phyloP scores from a whole-genome alignment of 2,113 vertebrate genomes.

The Cryptotis parvus region DNA sequence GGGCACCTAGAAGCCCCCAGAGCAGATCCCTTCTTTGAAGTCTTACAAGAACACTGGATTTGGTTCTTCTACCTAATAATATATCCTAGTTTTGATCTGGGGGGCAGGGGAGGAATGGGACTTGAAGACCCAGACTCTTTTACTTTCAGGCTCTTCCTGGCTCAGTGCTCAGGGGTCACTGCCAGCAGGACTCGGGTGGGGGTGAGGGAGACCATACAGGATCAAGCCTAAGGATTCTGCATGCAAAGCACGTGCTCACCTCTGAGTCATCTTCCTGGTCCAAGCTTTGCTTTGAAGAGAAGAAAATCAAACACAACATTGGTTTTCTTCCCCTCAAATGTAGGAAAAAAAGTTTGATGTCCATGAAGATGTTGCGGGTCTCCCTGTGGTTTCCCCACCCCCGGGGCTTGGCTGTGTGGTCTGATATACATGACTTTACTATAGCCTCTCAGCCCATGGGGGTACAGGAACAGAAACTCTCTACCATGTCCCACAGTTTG shows the following conservation, averaged over 20 bases:
- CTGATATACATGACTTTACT: background rate
- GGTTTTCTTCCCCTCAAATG: background rate
- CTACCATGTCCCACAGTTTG: background rate
- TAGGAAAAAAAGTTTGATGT: background rate
- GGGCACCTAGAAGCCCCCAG: background rate
- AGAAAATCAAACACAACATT: background rate
- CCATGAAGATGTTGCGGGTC: background rate
- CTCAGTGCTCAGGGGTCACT: too few relatives aligned
- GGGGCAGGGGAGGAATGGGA: too few relatives aligned
- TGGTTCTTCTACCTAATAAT: background rate
- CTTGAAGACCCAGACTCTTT: too few relatives aligned
- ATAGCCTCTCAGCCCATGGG: background rate
- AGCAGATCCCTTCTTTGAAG: background rate
- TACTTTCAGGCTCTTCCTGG: too few relatives aligned
- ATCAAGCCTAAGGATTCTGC: too few relatives aligned
- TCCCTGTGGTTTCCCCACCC: background rate
- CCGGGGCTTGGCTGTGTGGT: background rate
- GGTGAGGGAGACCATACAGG: too few relatives aligned
- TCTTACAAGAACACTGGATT: background rate
- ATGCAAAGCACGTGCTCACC: too few relatives aligned
- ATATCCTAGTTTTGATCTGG: background rate
- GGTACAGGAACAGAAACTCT: background rate
- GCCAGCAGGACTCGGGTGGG: too few relatives aligned
- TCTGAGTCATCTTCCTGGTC: too few relatives aligned
- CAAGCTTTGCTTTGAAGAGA: background rate